Percentiles rank a stretch among this genome's conserved stretches.
Evolutionary conservation across 2,797 vertebrate genomes (phyloP).

Genomic region (Chloroceryle amazona): DNA sequence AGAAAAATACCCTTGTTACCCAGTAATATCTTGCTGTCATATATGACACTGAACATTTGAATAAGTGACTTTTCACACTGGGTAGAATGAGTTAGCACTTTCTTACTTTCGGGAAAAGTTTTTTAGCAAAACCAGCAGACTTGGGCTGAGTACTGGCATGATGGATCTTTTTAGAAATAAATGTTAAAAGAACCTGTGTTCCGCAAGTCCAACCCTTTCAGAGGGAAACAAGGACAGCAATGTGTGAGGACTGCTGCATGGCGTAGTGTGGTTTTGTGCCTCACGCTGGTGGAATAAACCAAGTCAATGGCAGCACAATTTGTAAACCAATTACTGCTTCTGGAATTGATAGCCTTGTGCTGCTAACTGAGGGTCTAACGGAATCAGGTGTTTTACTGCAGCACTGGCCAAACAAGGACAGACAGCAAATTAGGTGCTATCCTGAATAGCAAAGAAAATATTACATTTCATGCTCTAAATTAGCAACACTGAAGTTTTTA

Average conservation of each 20-base stretch:
- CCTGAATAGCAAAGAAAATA: constrained; percentile 12
- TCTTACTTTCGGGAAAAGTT: neutral
- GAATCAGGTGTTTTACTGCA: constrained; percentile 15
- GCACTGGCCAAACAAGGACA: neutral
- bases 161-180: constrained; percentile 23
- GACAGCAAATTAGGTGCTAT: neutral
- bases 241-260: neutral
- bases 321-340: constrained; percentile 60
- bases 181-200: constrained; percentile 56
- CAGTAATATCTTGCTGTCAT: neutral
- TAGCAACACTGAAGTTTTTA: neutral
- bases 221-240: constrained; percentile 45
- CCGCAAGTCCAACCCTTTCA: neutral
- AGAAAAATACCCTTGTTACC: neutral
- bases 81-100: neutral
- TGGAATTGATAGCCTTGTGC: neutral
- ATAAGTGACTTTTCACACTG: neutral
- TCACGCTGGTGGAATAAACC: neutral
- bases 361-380: neutral
- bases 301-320: constrained; percentile 54
- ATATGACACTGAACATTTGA: neutral
- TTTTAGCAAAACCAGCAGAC: constrained; percentile 6
- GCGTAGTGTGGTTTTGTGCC: constrained; percentile 30
- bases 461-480: neutral
- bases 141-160: neutral